Percentiles rank a stretch among this genome's conserved stretches.
phyloP scores from a whole-genome alignment of 2,113 vertebrate genomes.

The Parus major region DNA sequence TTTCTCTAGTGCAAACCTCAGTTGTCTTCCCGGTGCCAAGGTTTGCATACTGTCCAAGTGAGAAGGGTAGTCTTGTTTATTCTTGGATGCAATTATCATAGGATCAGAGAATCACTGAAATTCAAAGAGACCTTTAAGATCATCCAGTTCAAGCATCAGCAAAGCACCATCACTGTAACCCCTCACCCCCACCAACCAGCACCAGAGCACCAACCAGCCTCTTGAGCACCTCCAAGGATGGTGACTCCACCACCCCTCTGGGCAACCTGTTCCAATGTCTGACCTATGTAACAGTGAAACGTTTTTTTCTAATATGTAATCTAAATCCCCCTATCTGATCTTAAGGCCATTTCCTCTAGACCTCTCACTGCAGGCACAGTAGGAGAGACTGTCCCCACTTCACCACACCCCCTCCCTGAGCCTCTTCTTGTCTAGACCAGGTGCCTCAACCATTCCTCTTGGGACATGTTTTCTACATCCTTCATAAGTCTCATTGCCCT shows the following conservation, averaged over 20 bases:
- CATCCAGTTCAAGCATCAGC: neutral
- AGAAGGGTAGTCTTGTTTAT: neutral
- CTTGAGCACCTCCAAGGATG: neutral
- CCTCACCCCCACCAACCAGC: neutral
- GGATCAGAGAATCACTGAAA: neutral
- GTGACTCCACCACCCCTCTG: neutral
- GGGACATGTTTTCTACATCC: neutral
- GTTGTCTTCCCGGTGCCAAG: neutral
- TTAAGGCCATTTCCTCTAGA: neutral
- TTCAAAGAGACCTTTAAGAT: neutral
- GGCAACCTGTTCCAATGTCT: neutral
- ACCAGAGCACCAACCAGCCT: neutral
- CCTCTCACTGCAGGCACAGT: accelerated
- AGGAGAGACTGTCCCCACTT: neutral
- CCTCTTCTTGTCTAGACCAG: neutral
- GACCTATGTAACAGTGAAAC: neutral
- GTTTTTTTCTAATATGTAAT: neutral
- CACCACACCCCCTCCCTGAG: neutral
- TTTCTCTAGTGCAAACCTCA: neutral
- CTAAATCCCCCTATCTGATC: neutral
- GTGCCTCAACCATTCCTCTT: neutral
- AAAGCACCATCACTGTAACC: neutral
- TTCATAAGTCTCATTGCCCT: neutral
- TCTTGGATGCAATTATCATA: neutral
- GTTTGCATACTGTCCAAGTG: neutral